Evolutionary conservation across 92 coral and sea anemone species (phyloP), one percentile per base, ranked within the genome.

Genomic region (Parazoanthus darwini): DNA sequence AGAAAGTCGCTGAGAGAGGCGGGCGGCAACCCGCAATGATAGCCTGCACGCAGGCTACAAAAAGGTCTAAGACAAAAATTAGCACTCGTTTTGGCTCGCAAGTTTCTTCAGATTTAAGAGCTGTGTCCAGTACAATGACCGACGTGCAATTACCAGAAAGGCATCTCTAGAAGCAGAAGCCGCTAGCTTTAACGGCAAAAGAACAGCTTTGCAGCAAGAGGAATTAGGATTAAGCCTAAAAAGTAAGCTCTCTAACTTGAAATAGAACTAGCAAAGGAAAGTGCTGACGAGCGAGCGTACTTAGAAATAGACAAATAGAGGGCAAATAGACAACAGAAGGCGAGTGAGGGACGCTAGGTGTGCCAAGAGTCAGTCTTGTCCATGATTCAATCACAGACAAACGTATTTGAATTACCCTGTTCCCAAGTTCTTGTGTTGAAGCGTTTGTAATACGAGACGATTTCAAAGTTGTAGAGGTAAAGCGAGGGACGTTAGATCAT

Each of bases 41-140:
- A 29, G 33, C 33, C 33, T 29, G 33, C 33, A 29, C 33, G 33
- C 33, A 29, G 33, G 33, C 33, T 29, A 29, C 33, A 29, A 29
- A 29, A 29, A 29, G 13, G 44, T 86, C 89, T 23, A 73, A 73
- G 42, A 29, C 33, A 29, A 29, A 29, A 29, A 44, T 48, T 29
- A 33, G 72, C 89, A 35, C 25, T 81, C 48, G 33, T 29, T 29
- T 29, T 29, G 33, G 88, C 77, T 23, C 77, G 20, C 59, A 18
- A 39, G 42, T 38, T 50, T 56, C 58, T 11, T 38, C 78, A 10
- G 4, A 23, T 20, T 59, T 37, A 10, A 79, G 86, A 4, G 36
- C 87, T 23, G n/a, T 67, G 10, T 88, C 90, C 6, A 50, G 77
- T n/a, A 82, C 91, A 20, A 89, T 51, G 39, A 83, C 88, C 33